Evolutionary conservation across 2,888 invertebrate species (phyloP).

Genomic region (Gymnosoma rotundatum): DNA sequence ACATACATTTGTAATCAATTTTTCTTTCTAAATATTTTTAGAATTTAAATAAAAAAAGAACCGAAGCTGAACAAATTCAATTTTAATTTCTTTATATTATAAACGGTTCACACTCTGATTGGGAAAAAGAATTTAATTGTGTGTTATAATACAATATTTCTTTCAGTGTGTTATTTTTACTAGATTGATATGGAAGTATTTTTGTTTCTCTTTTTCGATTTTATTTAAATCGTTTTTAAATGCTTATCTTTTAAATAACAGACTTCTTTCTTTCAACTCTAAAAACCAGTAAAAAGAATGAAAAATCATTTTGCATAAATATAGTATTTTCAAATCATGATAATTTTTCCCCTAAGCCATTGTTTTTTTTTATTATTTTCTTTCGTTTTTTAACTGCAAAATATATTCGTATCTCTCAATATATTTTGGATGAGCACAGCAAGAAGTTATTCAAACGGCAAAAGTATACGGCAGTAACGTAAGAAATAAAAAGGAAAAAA

Average conservation of each 20-base stretch:
- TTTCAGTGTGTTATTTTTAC: constrained; percentile 23
- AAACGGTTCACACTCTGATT: too few relatives aligned
- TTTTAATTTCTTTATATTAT: too few relatives aligned
- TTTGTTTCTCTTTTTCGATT: background rate
- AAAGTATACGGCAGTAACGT: constrained; percentile 38
- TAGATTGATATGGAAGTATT: constrained; percentile 45
- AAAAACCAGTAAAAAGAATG: constrained; percentile 34
- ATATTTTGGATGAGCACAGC: constrained; percentile 46
- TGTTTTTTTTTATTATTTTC: too few relatives aligned
- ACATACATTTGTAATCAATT: too few relatives aligned
- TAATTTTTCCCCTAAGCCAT: constrained; percentile 60
- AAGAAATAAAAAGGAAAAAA: constrained; percentile 54
- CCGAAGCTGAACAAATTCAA: too few relatives aligned
- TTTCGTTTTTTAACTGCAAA: constrained; percentile 31
- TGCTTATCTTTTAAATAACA: constrained; percentile 48
- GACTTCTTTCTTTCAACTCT: constrained; percentile 33
- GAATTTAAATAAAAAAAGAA: too few relatives aligned
- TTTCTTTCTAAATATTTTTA: too few relatives aligned
- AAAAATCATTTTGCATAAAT: constrained; percentile 64
- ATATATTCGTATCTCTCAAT: constrained; percentile 29
- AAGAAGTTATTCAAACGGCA: constrained; percentile 43
- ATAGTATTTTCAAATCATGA: constrained; percentile 64
- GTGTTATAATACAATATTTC: background rate
- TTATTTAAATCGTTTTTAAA: constrained; percentile 36
- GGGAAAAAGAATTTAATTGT: too few relatives aligned